These are phyloP conservation scores for Ursus arctos DNA, from an alignment of 2,113 vertebrate genomes.

Conservation along the genomic window DNA sequence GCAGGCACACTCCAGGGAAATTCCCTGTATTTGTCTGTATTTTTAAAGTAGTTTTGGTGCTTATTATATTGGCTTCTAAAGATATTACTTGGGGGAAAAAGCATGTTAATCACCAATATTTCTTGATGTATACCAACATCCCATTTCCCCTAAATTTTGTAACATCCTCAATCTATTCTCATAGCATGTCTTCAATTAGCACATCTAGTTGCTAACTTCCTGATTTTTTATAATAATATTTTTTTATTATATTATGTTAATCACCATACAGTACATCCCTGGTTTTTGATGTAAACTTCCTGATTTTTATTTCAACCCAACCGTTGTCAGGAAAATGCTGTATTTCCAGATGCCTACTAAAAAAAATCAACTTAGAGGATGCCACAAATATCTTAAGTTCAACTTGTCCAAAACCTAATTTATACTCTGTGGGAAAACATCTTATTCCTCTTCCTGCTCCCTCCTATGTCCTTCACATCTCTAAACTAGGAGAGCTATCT, in stretches of 20 bases:
- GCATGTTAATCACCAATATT: background rate
- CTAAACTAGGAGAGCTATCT: background rate
- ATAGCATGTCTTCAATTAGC: background rate
- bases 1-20: accelerated
- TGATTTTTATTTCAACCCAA: background rate
- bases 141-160: background rate
- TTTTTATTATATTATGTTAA: too few relatives aligned
- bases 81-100: background rate
- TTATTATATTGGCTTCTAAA: background rate
- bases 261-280: too few relatives aligned
- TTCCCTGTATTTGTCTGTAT: background rate
- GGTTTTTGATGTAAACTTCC: background rate
- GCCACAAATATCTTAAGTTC: background rate
- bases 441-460: background rate
- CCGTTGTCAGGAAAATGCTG: background rate
- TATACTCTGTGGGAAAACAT: background rate
- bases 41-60: background rate
- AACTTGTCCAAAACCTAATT: background rate
- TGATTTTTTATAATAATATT: background rate
- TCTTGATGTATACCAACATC: background rate
- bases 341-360: background rate
- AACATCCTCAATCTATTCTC: background rate
- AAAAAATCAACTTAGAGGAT: background rate
- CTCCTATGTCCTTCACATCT: background rate
- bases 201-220: background rate